Conservation (phyloP, 2,113 vertebrate species). For the Anhinga anhinga region DNA sequence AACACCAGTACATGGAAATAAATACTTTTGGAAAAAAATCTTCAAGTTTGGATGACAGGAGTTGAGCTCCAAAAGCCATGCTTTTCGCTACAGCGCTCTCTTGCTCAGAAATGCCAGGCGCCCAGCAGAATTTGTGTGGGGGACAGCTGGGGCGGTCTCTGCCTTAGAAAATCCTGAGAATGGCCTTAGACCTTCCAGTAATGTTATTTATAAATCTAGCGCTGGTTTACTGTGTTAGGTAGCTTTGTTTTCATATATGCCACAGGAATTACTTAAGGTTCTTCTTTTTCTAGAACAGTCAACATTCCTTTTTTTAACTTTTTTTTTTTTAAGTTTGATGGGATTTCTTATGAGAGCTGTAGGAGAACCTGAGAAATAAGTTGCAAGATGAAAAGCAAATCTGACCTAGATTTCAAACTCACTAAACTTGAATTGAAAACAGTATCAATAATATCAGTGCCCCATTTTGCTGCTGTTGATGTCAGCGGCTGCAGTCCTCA, state of each 20-base stretch:
- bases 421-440: not conserved
- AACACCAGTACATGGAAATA: not conserved
- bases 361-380: not conserved
- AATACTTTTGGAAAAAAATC: not conserved
- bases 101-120: not conserved
- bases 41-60: not conserved
- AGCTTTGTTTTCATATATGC: not conserved
- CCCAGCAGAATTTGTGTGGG: not conserved
- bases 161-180: not conserved
- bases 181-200: not conserved
- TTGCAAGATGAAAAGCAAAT: constrained; percentile 20
- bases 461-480: not conserved
- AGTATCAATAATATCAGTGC: not conserved
- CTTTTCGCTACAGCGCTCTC: not conserved
- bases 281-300: not conserved
- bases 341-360: not conserved
- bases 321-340: not conserved
- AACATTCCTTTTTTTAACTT: not conserved
- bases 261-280: not conserved
- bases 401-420: not conserved
- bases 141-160: not conserved
- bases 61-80: not conserved
- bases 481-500: not conserved
- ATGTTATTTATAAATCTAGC: not conserved
- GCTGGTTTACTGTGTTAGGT: not conserved